Evolutionary conservation across 2,888 invertebrate genomes (phyloP).

Genomic region (Eilema depressum): DNA sequence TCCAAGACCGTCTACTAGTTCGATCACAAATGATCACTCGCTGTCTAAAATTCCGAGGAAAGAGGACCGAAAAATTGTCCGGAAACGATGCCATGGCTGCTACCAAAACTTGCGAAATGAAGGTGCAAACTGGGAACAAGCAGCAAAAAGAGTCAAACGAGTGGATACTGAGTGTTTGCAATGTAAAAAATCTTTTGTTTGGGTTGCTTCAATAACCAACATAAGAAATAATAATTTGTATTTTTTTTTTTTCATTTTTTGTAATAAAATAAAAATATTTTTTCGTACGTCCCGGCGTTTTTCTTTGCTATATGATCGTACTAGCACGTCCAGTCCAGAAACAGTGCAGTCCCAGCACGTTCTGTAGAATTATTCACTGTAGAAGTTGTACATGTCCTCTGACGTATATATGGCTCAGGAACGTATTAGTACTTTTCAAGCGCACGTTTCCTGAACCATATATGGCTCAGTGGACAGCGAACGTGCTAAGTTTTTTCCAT

Average conservation of each 20-base stretch:
- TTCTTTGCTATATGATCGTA: no score
- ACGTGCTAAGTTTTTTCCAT: no score
- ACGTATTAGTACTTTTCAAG: conserved; percentile 22
- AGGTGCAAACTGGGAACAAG: conserved; percentile 28
- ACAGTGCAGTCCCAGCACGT: conserved; percentile 26
- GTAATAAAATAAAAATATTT: conserved; percentile 31
- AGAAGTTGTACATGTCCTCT: conserved; percentile 30
- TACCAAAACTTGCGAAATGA: conserved; percentile 36
- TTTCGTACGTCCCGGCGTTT: conserved; percentile 30
- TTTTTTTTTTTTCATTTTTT: no score
- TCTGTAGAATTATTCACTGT: conserved; percentile 26
- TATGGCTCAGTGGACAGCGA: conserved; percentile 11
- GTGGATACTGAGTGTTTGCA: conserved; percentile 41
- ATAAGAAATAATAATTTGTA: conserved; percentile 19
- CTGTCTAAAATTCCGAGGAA: conserved; percentile 36
- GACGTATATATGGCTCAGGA: conserved; percentile 34
- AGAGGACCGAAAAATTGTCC: conserved; percentile 37
- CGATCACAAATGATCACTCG: conserved; percentile 33
- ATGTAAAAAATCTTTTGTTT: conserved; percentile 44
- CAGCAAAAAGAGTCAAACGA: conserved; percentile 39
- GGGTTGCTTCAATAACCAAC: conserved; percentile 18
- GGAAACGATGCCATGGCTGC: conserved; percentile 39
- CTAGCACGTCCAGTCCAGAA: conserved; percentile 25
- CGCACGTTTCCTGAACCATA: conserved; percentile 8
- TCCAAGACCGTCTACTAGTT: conserved; percentile 37